phyloP scores from a whole-genome alignment of 2,797 vertebrate genomes.

The Spinus olivaceus region DNA sequence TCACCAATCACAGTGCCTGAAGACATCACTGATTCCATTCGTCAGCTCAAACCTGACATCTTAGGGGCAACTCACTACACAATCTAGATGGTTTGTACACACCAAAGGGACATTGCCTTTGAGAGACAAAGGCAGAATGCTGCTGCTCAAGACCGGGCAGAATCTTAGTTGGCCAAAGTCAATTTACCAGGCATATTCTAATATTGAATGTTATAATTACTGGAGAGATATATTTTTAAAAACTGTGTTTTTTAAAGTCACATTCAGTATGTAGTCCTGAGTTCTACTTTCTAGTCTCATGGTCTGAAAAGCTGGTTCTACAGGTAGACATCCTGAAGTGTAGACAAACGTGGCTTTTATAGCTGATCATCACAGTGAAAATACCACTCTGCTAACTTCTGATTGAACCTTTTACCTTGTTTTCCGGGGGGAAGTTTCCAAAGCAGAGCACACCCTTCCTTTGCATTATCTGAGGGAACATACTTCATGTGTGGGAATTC shows the following conservation, averaged over 20 bases:
- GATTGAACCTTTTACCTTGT: conserved; percentile 18
- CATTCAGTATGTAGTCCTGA: not conserved
- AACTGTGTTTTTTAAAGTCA: not conserved
- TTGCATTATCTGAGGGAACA: not conserved
- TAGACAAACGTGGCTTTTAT: not conserved
- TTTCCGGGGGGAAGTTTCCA: not conserved
- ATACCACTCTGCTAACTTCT: not conserved
- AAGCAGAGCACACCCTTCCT: conserved; percentile 35
- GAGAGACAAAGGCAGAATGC: not conserved
- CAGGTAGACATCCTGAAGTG: not conserved
- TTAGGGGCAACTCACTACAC: not conserved
- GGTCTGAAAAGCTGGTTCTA: not conserved
- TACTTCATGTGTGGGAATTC: not conserved
- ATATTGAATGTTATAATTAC: not conserved
- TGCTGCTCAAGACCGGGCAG: not conserved
- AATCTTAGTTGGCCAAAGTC: not conserved
- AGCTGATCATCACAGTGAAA: not conserved
- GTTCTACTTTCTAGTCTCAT: not conserved
- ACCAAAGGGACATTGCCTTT: not conserved
- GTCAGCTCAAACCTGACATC: not conserved
- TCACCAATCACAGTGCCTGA: not conserved
- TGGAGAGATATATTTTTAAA: not conserved
- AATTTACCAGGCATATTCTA: not conserved
- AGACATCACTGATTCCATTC: not conserved
- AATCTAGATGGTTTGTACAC: not conserved